Base-by-base conservation (phyloP, 2,888 invertebrate genomes). In the Drosophila neonasuta region DNA sequence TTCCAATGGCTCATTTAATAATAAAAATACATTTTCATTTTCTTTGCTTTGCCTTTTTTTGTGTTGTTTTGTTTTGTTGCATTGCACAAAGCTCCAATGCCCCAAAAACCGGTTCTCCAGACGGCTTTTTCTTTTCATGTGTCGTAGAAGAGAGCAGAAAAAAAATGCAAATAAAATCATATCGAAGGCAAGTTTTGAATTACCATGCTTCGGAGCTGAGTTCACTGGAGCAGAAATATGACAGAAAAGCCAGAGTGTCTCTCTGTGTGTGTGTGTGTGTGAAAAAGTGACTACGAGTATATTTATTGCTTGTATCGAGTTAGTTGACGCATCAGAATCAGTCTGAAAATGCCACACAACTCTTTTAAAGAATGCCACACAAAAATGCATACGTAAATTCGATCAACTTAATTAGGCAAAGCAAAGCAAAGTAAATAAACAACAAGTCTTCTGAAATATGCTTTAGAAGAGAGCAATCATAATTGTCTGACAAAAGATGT, bases 151-250 rank as follows among this genome's bases (percentile, higher is more conserved):
- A 24, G 24, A 24, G 24, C 24, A 24, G 6, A 24, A 24, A 24
- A 30, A 30, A 46, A 58, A 41, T 55, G 36, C 11, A 58, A 45
- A 48, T 50, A 54, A 67, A 71, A 50, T 48, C 49, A 54, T 70
- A 8, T 49, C 9, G 51, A 74, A 63, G 39, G 42, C 41, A 36
- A 61, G 76, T 63, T 58, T 71, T 49, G 32, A 71, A 71, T 75
- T 75, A 74, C 60, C 34, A 30, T 15, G 20, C 24, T 32, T 64
- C 13, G 45, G 29, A 32, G 56, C 62, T 67, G 48, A 52, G 82
- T 51, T 72, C 62, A 81, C 59, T 84, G 66, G 62, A 66, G 77
- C 82, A 81, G 70, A 84, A 84, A 79, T 64, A 17, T 56, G 55
- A 36, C 39, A 55, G 48, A 55, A 44, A 55, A 45, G 36, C 36